Conservation (phyloP, 2,797 vertebrate genomes). For the Epinephelus coioides region DNA sequence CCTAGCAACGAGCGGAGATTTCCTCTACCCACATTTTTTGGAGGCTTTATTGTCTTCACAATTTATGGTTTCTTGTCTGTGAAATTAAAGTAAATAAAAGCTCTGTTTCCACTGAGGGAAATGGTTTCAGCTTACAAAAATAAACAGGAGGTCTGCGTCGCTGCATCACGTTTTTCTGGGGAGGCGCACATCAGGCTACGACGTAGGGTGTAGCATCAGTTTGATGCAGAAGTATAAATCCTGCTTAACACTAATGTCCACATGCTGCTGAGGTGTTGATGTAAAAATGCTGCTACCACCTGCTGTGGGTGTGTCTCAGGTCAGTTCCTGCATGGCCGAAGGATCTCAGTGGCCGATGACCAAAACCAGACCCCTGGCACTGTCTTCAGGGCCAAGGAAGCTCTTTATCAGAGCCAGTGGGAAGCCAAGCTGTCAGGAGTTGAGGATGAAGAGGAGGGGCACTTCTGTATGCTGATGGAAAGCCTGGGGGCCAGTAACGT, state of each 20-base stretch:
- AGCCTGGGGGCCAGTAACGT: constrained; percentile 89
- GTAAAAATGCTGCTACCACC: background rate
- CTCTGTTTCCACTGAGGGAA: too few relatives aligned
- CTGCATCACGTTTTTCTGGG: too few relatives aligned
- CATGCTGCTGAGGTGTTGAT: background rate
- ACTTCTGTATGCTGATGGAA: constrained; percentile 92
- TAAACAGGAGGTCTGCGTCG: too few relatives aligned
- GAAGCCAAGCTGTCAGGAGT: constrained; percentile 74
- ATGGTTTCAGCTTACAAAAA: too few relatives aligned
- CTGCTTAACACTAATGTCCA: background rate
- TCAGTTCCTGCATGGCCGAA: constrained; percentile 89
- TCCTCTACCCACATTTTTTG: too few relatives aligned
- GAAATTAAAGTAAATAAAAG: too few relatives aligned
- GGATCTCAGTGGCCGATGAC: constrained; percentile 79
- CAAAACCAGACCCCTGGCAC: constrained; percentile 48
- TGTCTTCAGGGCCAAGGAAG: constrained; percentile 73
- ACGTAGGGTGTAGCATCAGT: too few relatives aligned
- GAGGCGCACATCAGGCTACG: too few relatives aligned
- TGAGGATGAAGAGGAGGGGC: constrained; percentile 89
- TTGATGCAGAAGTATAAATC: too few relatives aligned
- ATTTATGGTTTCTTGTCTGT: too few relatives aligned
- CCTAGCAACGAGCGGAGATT: too few relatives aligned
- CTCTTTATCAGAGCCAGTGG: constrained; percentile 82
- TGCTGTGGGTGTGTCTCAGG: constrained; percentile 75
- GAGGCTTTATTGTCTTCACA: too few relatives aligned